Evolutionary conservation across 2,113 vertebrate species (phyloP), one percentile per base, ranked within the genome.

Genomic region (Lanius ludovicianus): DNA sequence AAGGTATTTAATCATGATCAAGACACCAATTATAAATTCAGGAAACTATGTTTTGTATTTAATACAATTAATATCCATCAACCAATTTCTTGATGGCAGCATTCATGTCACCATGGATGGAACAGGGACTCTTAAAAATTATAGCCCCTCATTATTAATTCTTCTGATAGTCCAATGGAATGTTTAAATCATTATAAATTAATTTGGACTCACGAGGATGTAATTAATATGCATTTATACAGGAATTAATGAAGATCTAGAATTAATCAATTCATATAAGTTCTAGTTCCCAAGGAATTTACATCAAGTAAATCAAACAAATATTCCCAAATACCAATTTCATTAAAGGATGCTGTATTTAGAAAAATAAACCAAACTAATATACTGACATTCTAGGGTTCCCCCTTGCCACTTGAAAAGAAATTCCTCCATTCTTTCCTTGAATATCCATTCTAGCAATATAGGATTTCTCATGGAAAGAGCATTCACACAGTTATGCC

Each of bases 151-250:
- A 94, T 95, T 96, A 96, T 71, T 96, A 97, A 96, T 95, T 95
- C 82, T 90, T 95, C 89, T 93, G 86, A 77, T 79, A 90, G 88
- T 90, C 59, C 67, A 79, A 35, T 65, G 85, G 93, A 95, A 90
- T 27, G 47, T 91, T 95, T 94, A 94, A 95, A 93, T 95, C 56
- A 95, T 74, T 85, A 88, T 70, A 23, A 97, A 96, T 89, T 95
- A 94, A 96, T 97, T 87, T 69, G 22, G 69, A 90, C 88, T 97
- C 96, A 95, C n/a, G 12, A 87, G 44, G 59, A 94, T 50, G 49
- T 80, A 95, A 96, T 96, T 97, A 96, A 95, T 96, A 94, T 84
- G 77, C 44, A 95, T 80, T 71, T 97, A 90, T 86, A 95, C 65
- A 62, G 41, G 93, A 95, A 97, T 96, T 96, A 41, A 96, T 50